Evolutionary conservation across 2,888 invertebrate species (phyloP).

Genomic region (Hofmannophila pseudospretella): DNA sequence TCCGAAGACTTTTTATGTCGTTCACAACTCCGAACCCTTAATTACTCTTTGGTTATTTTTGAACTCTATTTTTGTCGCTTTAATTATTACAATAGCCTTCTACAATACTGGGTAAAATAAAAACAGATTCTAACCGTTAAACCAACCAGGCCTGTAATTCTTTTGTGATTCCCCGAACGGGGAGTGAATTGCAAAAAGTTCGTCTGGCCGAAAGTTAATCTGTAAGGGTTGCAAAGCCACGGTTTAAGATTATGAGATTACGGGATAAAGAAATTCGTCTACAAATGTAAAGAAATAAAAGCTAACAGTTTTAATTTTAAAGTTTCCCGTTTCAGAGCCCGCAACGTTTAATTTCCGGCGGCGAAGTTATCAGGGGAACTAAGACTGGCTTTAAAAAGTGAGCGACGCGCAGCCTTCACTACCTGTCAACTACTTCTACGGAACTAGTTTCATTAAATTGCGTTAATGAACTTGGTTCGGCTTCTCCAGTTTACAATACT

Average conservation of each 20-base stretch:
- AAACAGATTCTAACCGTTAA: slow-evolving; percentile 4
- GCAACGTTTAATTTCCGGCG: slow-evolving; percentile 68
- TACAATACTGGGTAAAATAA: slow-evolving; percentile 3
- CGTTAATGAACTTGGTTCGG: slow-evolving; percentile 9
- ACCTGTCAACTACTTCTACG: slow-evolving; percentile 28
- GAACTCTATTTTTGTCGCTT: neutral
- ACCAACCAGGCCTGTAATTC: slow-evolving; percentile 14
- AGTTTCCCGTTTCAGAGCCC: slow-evolving; percentile 52
- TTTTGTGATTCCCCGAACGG: slow-evolving; percentile 10
- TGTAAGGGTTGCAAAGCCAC: slow-evolving; percentile 29
- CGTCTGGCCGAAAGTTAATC: slow-evolving; percentile 15
- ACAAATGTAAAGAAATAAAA: slow-evolving; percentile 41
- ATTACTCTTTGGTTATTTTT: neutral
- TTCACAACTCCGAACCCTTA: neutral
- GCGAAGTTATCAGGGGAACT: slow-evolving; percentile 60
- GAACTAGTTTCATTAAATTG: slow-evolving; percentile 16
- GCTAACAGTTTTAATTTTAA: slow-evolving; percentile 65
- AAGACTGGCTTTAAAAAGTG: slow-evolving; percentile 44
- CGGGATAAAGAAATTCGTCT: slow-evolving; percentile 45
- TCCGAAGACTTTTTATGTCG: slow-evolving; percentile 7
- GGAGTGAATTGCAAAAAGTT: slow-evolving; percentile 26
- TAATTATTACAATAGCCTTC: neutral
- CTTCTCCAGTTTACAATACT: neutral
- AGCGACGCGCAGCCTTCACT: slow-evolving; percentile 25
- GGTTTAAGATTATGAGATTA: slow-evolving; percentile 46